A percentile compares a stretch with the other conserved stretches of the same genome.
These are phyloP conservation scores for Spea multiplicata DNA, from an alignment of 2,113 vertebrate genomes.

Conservation along the genomic window DNA sequence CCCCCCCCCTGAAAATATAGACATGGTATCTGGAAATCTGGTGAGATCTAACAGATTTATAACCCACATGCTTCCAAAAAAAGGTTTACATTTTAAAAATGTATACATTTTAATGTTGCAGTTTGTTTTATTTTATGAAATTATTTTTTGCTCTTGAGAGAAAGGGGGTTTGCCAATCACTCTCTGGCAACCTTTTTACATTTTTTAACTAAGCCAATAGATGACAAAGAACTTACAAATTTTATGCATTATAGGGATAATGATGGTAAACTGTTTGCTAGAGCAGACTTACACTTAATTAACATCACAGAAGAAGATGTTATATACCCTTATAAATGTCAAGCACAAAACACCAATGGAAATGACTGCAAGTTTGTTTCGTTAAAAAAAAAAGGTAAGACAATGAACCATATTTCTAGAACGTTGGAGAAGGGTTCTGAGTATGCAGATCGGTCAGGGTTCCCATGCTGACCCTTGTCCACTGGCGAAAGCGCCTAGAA, in stretches of 20 bases:
- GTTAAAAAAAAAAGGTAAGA: conserved; percentile 57
- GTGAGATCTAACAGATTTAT: too few relatives aligned
- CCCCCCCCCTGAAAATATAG: too few relatives aligned
- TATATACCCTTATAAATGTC: conserved; percentile 60
- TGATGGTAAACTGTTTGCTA: conserved; percentile 51
- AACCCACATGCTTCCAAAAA: too few relatives aligned
- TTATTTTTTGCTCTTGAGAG: not conserved
- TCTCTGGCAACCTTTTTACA: not conserved
- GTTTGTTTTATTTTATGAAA: not conserved
- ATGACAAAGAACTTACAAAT: not conserved
- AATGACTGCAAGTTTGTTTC: conserved; percentile 49
- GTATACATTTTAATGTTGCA: not conserved
- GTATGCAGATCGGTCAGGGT: not conserved
- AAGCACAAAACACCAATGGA: conserved; percentile 32
- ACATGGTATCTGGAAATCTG: too few relatives aligned
- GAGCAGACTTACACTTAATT: conserved; percentile 58
- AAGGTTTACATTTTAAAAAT: too few relatives aligned
- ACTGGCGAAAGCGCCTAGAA: too few relatives aligned
- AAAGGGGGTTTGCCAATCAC: not conserved
- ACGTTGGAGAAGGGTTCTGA: not conserved
- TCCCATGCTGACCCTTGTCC: too few relatives aligned
- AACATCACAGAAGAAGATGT: conserved; percentile 59
- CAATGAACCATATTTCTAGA: not conserved
- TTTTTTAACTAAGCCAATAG: not conserved
- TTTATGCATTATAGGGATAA: conserved; percentile 46